Evolutionary conservation across 2,113 vertebrate genomes (phyloP), one percentile per base, ranked within the genome.

Genomic region (Entosphenus tridentatus): DNA sequence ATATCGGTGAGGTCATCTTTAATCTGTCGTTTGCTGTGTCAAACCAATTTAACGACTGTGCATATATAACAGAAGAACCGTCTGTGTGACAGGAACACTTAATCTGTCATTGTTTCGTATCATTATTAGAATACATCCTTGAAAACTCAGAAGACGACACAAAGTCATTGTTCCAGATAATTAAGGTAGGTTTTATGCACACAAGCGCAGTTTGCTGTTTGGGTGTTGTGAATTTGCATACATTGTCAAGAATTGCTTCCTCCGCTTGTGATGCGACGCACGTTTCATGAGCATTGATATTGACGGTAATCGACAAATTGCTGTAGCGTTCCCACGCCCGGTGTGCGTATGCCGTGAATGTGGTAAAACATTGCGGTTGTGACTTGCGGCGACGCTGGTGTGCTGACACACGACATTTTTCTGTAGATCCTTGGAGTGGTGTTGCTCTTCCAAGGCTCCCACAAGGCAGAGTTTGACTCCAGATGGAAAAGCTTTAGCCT

Each of bases 401-500:
- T 21, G 62, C 21, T 8, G 8, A 65, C 21, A 18, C 10, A 65
- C 3, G 39, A n/a, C 62, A 71, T 76, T 75, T 55, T 17, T 70
- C 71, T 69, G 13, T 77, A 97, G 92, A 92, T 97, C 65, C 91
- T 96, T 76, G 87, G 84, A 70, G 89, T 95, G 72, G 80, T 97
- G 75, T 77, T 97, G 71, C 87, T 91, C 39, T 96, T 95, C 72
- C 93, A 87, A 78, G 92, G 92, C 57, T 90, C 87, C 74, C 89
- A 96, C 78, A 97, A 95, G 72, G 84, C 91, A 56, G 91, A 97
- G 77, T 96, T 96, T 79, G 89, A 97, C 75, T 91, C 88, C 1
- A 82, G 89, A 39, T 96, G 92, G 92, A 97, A 95, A 77, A 97
- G 91, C 78, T 96, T 97, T 81, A 92, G 85, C 73, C 78, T 96